Base-by-base conservation (phyloP, 2,888 invertebrate species). In the Clistopyga incitator region DNA sequence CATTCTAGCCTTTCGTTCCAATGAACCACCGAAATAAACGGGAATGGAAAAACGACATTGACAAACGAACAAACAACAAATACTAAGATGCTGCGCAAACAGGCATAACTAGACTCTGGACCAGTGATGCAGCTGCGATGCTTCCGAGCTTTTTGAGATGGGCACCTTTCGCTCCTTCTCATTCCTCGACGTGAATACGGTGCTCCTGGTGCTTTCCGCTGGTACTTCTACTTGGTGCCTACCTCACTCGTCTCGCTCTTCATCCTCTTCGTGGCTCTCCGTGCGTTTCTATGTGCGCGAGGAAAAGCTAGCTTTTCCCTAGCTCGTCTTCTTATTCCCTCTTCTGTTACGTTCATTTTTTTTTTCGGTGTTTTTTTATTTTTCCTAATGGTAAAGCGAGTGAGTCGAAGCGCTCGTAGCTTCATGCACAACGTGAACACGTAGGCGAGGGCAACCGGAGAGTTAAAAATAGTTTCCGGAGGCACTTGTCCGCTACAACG, bases 401-500 rank as follows among this genome's bases (percentile, higher is more conserved):
- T 50, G 71, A 68, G 64, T 68, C 68, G 54, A 52, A 74, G 56
- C n/a, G 42, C 59, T 64, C 59, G 47, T n/a, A 20, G 56, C 15
- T 45, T 18, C 52, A 18, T 78, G 42, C 20, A 6, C 54, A 52
- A 52, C 74, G 34, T 61, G 52, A 72, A 34, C 47, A 59, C 29
- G 61, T 52, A 18, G 38, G 38, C 25, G 20, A 50, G 50, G 34
- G 59, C 77, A 59, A 77, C 77, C 18, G 20, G 59, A 50, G 64
- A 82, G 82, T 84, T 82, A 75, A 82, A 78, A 82, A 84, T 78
- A 78, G 65, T 80, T 82, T 80, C 75, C 54, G 42, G 47, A 65
- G 64, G 75, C 75, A 70, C 70, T 76, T 65, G 56, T 64, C 34
- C 61, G 29, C 25, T 54, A 65, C 76, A 18, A 59, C 20, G 47